Conservation (phyloP, 2,888 invertebrate genomes). For the Ichneumoninae sp. region DNA sequence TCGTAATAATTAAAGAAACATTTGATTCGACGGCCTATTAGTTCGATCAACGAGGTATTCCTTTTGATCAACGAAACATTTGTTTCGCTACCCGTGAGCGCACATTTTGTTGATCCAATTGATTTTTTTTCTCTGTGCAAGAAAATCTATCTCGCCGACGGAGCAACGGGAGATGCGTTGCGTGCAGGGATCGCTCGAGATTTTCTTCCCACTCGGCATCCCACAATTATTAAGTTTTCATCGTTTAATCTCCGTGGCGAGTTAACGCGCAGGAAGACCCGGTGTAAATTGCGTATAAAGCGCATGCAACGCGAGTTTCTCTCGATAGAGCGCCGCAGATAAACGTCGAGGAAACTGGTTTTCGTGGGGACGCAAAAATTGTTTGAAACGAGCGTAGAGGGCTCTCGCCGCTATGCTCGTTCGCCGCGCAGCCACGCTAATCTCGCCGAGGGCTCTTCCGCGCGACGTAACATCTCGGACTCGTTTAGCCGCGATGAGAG, state of each 20-base stretch:
- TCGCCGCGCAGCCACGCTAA: constrained; percentile 18
- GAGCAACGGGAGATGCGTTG: background rate
- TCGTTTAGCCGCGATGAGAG: background rate
- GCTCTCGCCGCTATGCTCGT: constrained; percentile 21
- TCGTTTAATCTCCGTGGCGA: constrained; percentile 54
- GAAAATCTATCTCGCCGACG: background rate
- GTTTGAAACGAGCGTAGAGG: constrained; percentile 18
- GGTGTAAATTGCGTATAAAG: constrained; percentile 43
- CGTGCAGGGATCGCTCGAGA: background rate
- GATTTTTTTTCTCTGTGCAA: background rate
- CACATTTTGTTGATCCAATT: too few species aligned
- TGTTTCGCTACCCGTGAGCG: too few species aligned
- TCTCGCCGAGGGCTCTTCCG: constrained; percentile 45
- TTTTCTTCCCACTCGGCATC: constrained; percentile 9
- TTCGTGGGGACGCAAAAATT: constrained; percentile 58
- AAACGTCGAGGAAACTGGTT: constrained; percentile 59
- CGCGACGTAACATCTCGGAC: constrained; percentile 23
- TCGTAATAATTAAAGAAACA: too few species aligned
- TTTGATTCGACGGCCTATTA: too few species aligned
- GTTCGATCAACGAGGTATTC: too few species aligned
- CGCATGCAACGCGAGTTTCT: constrained; percentile 31
- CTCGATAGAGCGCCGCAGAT: constrained; percentile 28
- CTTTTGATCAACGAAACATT: too few species aligned
- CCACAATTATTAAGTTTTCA: constrained; percentile 24
- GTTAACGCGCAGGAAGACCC: constrained; percentile 53